These are phyloP conservation scores for Scolopax rusticola DNA, from an alignment of 2,797 vertebrate species.

Conservation along the genomic window DNA sequence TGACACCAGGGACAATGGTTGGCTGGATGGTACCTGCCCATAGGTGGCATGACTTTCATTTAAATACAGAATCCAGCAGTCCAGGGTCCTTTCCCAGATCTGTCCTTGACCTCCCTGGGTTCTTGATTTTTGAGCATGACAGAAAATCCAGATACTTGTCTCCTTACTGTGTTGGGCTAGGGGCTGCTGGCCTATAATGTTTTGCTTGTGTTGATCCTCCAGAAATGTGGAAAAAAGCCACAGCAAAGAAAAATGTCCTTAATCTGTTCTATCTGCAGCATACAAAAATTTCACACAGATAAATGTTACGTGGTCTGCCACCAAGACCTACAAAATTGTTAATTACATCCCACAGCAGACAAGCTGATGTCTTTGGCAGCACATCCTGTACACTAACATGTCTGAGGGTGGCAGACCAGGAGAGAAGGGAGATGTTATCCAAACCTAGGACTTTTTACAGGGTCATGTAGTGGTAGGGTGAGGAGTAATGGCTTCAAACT, in stretches of 20 bases:
- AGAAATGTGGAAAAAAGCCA: background rate
- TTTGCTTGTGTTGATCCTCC: background rate
- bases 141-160: background rate
- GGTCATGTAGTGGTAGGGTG: background rate
- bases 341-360: background rate
- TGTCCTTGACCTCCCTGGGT: background rate
- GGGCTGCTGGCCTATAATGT: background rate
- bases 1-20: background rate
- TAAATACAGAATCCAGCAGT: background rate
- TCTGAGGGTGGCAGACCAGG: background rate
- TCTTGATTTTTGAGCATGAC: background rate
- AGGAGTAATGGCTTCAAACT: background rate
- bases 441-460: background rate
- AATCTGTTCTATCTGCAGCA: background rate
- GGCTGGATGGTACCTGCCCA: background rate
- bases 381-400: background rate
- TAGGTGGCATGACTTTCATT: conserved; percentile 40
- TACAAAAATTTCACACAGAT: background rate
- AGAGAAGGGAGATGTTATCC: background rate
- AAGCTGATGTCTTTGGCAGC: background rate
- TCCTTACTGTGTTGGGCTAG: background rate
- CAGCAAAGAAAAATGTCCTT: fast-evolving
- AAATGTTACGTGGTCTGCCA: background rate
- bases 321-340: background rate
- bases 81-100: background rate